phyloP scores from a whole-genome alignment of 2,888 invertebrate genomes.

The Polydrusus cervinus region DNA sequence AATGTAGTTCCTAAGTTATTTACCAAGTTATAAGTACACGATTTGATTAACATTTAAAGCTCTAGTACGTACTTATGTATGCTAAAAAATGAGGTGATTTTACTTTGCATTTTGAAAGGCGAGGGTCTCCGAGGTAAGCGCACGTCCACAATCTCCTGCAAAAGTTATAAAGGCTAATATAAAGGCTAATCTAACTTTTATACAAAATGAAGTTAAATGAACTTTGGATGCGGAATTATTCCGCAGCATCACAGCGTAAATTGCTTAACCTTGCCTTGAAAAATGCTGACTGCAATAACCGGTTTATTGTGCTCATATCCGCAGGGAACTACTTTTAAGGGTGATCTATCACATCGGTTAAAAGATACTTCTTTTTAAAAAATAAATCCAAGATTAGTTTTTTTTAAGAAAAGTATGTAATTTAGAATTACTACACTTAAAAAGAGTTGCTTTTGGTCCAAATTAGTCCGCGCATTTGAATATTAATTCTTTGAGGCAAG shows the following conservation, averaged over 20 bases:
- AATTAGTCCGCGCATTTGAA: no score
- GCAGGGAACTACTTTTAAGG: background rate
- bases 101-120: constrained; percentile 29
- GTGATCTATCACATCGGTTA: no score
- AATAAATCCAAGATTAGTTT: no score
- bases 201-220: constrained; percentile 45
- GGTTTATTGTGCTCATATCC: constrained; percentile 8
- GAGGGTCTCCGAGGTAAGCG: constrained; percentile 23
- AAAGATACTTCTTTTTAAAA: no score
- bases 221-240: constrained; percentile 42
- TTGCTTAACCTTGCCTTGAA: constrained; percentile 26
- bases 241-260: constrained; percentile 42
- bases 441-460: no score
- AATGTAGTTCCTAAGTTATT: constrained; percentile 8
- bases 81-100: constrained; percentile 26
- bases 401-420: no score
- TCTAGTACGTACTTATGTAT: constrained; percentile 23
- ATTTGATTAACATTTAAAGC: constrained; percentile 33
- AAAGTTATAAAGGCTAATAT: constrained; percentile 43
- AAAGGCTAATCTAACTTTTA: constrained; percentile 48
- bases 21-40: constrained; percentile 27
- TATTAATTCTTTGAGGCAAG: no score
- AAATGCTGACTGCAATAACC: constrained; percentile 41
- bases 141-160: constrained; percentile 36
- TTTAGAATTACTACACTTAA: no score